A percentile compares a stretch with the other conserved stretches of the same genome.
Evolutionary conservation across 2,888 invertebrate genomes (phyloP).

Genomic region (Lucinisca nassula): DNA sequence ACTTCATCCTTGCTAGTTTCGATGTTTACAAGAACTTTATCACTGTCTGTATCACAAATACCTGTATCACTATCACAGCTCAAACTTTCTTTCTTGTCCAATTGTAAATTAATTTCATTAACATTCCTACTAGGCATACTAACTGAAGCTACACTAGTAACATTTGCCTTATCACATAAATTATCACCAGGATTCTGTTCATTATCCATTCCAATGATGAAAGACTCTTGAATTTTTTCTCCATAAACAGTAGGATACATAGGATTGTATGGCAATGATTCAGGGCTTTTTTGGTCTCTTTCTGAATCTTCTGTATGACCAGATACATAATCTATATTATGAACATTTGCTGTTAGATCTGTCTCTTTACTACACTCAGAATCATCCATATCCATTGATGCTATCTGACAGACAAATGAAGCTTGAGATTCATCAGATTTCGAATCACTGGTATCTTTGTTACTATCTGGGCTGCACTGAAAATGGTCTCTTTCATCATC

Average conservation of each 20-base stretch:
- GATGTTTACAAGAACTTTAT: neutral
- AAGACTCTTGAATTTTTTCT: neutral
- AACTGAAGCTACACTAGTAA: neutral
- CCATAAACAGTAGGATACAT: constrained; percentile 6
- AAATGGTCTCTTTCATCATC: neutral
- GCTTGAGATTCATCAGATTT: constrained; percentile 58
- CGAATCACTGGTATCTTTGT: constrained; percentile 33
- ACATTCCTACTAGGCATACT: neutral
- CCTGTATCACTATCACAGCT: neutral
- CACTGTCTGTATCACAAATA: neutral
- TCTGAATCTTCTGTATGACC: neutral
- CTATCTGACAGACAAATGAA: constrained; percentile 53
- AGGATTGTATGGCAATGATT: neutral
- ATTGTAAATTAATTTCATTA: neutral
- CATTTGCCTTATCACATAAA: neutral
- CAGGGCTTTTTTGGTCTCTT: no score
- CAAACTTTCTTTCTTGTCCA: neutral
- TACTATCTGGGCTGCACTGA: neutral
- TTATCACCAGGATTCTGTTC: neutral
- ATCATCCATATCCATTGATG: constrained; percentile 51
- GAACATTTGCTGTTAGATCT: neutral
- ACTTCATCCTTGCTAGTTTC: neutral
- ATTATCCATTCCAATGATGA: no score
- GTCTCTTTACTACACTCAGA: neutral
- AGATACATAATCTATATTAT: neutral